Evolutionary conservation across 2,888 invertebrate species (phyloP).

Genomic region (Chirona hameri): DNA sequence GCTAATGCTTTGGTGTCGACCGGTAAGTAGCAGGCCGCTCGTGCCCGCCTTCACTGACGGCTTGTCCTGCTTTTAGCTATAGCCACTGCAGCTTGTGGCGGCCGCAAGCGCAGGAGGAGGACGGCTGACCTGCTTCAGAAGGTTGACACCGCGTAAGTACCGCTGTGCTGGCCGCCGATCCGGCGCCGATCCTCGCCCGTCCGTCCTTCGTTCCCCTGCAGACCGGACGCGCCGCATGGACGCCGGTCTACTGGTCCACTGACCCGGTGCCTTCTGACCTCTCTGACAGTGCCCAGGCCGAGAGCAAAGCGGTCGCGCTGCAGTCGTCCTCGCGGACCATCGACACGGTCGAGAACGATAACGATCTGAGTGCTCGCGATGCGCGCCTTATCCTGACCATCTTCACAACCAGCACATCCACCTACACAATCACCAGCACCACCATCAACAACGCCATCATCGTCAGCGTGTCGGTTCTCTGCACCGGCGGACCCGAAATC

Average conservation of each 20-base stretch:
- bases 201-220: background rate
- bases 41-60: background rate
- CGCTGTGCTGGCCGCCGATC: background rate
- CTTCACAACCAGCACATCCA: background rate
- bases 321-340: background rate
- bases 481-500: background rate
- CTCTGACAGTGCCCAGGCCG: background rate
- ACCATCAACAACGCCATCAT: conserved; percentile 6
- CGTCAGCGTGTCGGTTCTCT: background rate
- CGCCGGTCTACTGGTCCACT: too few species aligned
- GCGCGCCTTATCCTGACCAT: background rate
- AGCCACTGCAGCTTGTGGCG: background rate
- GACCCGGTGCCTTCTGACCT: too few species aligned
- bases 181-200: background rate
- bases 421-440: background rate
- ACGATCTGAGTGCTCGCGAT: background rate
- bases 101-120: background rate
- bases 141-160: background rate
- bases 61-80: background rate
- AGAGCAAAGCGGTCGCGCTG: background rate
- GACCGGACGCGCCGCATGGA: too few species aligned
- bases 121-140: background rate
- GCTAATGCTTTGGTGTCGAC: too few species aligned
- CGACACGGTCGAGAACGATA: background rate
- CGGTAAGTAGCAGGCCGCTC: too few species aligned